Evolutionary conservation across 2,113 vertebrate species (phyloP).

Genomic region (Galbula dea): DNA sequence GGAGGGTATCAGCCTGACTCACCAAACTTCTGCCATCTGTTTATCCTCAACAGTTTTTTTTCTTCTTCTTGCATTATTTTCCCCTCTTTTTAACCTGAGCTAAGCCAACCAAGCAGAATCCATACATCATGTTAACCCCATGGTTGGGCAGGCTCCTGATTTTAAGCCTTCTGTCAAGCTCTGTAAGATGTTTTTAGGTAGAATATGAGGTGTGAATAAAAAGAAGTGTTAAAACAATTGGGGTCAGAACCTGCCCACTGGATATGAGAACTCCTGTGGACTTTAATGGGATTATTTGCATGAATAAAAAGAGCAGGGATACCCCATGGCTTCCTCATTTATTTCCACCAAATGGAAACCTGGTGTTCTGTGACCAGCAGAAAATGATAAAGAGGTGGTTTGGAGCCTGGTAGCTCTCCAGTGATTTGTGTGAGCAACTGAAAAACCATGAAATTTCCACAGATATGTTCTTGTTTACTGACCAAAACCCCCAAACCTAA

Average conservation of each 20-base stretch:
- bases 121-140: not conserved
- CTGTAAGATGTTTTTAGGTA: not conserved
- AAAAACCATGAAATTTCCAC: not conserved
- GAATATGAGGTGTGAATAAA: conserved; percentile 53
- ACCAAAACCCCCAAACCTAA: not conserved
- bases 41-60: not conserved
- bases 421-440: not conserved
- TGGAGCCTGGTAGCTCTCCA: not conserved
- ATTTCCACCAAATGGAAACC: conserved; percentile 55
- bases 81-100: not conserved
- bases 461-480: not conserved
- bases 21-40: not conserved
- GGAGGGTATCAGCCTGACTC: not conserved
- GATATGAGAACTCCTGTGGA: conserved; percentile 40
- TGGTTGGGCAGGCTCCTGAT: not conserved
- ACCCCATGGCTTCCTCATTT: conserved; percentile 40
- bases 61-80: not conserved
- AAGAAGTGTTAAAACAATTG: conserved; percentile 61
- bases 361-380: conserved; percentile 34
- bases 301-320: conserved; percentile 26
- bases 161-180: conserved; percentile 31
- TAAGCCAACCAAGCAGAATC: not conserved
- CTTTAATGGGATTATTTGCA: conserved; percentile 25
- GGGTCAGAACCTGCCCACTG: conserved; percentile 58
- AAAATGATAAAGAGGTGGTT: conserved; percentile 33